A percentile compares a stretch with the other conserved stretches of the same genome.
phyloP scores from a whole-genome alignment of 1,140 invertebrate species.

The Vanessa atalanta region DNA sequence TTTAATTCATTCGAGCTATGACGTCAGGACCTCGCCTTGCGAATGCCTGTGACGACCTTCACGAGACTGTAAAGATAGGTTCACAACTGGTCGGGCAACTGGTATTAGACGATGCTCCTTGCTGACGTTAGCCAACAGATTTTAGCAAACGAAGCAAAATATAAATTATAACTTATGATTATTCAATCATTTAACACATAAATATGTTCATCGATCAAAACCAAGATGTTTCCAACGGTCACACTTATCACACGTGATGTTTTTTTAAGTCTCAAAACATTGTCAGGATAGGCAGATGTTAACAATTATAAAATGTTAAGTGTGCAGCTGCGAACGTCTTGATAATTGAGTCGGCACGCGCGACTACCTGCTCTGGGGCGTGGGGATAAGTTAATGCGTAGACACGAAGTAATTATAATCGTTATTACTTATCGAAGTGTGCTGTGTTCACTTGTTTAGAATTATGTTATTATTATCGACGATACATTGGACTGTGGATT shows the following conservation, averaged over 20 bases:
- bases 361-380: constrained; percentile 40
- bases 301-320: constrained; percentile 24
- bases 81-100: constrained; percentile 3
- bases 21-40: constrained; percentile 10
- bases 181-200: not conserved
- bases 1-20: not conserved
- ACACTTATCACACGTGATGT: not conserved
- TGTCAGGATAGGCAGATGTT: constrained; percentile 32
- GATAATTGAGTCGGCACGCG: constrained; percentile 50
- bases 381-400: constrained; percentile 7
- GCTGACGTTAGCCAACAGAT: not conserved
- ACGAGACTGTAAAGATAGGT: constrained; percentile 1
- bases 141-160: too few species aligned
- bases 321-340: constrained; percentile 32
- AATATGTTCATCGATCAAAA: not conserved
- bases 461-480: constrained; percentile 5
- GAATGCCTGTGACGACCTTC: constrained; percentile 10
- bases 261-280: constrained; percentile 7
- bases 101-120: constrained; percentile 4
- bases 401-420: constrained; percentile 7
- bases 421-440: constrained; percentile 6
- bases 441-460: not conserved
- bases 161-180: too few species aligned
- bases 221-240: not conserved
- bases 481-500: not conserved